Evolutionary conservation across 2,888 invertebrate species (phyloP).

Genomic region (Thereva unica): DNA sequence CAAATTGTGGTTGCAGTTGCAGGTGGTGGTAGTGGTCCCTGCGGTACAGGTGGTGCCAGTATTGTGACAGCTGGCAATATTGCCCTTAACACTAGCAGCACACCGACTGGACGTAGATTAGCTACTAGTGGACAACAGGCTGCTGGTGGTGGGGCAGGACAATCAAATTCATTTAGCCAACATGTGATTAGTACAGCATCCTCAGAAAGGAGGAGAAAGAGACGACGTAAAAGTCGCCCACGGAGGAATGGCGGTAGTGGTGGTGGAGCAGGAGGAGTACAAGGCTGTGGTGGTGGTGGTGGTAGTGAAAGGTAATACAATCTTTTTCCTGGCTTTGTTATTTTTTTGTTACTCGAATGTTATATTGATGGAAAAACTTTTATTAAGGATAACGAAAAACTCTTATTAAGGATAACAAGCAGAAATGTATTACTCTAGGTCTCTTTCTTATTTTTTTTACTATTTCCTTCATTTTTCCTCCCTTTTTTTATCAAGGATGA

Average conservation of each 20-base stretch:
- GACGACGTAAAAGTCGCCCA: slow-evolving; percentile 55
- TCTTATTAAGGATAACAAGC: too few relatives aligned
- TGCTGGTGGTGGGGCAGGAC: not conserved
- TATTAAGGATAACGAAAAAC: too few relatives aligned
- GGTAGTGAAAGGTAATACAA: not conserved
- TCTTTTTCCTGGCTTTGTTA: not conserved
- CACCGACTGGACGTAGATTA: slow-evolving; percentile 55
- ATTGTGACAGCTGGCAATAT: not conserved
- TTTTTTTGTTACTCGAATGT: too few relatives aligned
- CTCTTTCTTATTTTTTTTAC: too few relatives aligned
- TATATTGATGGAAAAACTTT: too few relatives aligned
- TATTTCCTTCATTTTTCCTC: too few relatives aligned
- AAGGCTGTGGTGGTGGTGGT: too few relatives aligned
- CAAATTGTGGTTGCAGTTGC: slow-evolving; percentile 54
- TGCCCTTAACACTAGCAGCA: slow-evolving; percentile 46
- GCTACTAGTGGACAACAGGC: slow-evolving; percentile 50
- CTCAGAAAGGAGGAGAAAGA: slow-evolving; percentile 54
- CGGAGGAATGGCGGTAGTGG: slow-evolving; percentile 48
- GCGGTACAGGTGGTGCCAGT: not conserved
- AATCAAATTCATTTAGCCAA: slow-evolving; percentile 53
- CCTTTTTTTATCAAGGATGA: too few relatives aligned
- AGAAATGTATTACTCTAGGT: too few relatives aligned
- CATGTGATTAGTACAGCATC: slow-evolving; percentile 57
- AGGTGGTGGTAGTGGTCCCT: slow-evolving; percentile 36
- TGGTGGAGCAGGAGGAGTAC: too few relatives aligned